Evolutionary conservation across 2,888 invertebrate genomes (phyloP).

Genomic region (Acanthococcus lagerstroemiae): DNA sequence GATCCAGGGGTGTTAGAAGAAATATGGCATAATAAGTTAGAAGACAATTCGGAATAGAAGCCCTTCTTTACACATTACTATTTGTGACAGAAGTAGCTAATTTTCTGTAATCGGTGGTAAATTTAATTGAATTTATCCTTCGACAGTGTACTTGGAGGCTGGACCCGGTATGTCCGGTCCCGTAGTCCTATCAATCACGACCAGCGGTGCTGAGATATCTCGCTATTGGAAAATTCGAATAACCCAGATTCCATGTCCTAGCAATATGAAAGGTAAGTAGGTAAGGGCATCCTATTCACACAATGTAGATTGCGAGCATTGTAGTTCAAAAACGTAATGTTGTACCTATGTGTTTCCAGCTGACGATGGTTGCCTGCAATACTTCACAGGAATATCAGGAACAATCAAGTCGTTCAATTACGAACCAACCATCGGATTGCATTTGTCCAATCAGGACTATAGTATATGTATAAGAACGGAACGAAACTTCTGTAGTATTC

Average conservation of each 20-base stretch:
- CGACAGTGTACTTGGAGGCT: slow-evolving; percentile 72
- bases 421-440: slow-evolving; percentile 60
- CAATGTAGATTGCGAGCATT: not conserved
- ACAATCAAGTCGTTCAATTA: slow-evolving; percentile 76
- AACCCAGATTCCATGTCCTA: slow-evolving; percentile 67
- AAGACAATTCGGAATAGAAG: too few species aligned
- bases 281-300: not conserved
- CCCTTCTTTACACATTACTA: too few species aligned
- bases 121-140: too few species aligned
- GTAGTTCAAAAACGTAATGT: not conserved
- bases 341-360: slow-evolving; percentile 44
- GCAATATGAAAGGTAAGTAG: slow-evolving; percentile 52
- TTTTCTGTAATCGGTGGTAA: too few species aligned
- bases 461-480: slow-evolving; percentile 75
- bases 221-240: slow-evolving; percentile 72
- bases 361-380: slow-evolving; percentile 68
- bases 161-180: slow-evolving; percentile 66
- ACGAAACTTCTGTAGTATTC: slow-evolving; percentile 76
- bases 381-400: slow-evolving; percentile 68
- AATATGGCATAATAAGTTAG: too few species aligned
- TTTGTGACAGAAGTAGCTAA: too few species aligned
- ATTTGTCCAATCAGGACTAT: slow-evolving; percentile 81
- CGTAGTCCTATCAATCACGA: slow-evolving; percentile 68
- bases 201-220: slow-evolving; percentile 61
- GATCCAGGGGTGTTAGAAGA: too few species aligned